Percentiles rank a stretch among this genome's conserved stretches.
Evolutionary conservation across 2,888 invertebrate genomes (phyloP).

Genomic region (Agelastica alni): DNA sequence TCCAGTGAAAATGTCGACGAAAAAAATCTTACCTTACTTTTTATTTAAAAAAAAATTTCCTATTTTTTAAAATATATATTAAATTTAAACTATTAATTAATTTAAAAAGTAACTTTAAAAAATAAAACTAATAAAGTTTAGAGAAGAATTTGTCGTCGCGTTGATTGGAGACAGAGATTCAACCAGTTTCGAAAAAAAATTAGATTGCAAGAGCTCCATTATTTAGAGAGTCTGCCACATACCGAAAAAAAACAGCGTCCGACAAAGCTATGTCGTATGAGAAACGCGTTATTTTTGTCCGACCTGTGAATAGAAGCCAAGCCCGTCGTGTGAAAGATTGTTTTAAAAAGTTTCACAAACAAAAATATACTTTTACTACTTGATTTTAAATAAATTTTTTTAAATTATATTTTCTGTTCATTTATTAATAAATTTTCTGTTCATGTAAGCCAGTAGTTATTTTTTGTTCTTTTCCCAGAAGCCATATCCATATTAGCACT

Average conservation of each 20-base stretch:
- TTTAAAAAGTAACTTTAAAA: too few species aligned
- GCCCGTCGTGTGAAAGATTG: too few species aligned
- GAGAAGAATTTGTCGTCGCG: too few species aligned
- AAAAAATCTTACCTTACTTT: too few species aligned
- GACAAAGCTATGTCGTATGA: constrained; percentile 6
- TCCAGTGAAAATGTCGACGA: too few species aligned
- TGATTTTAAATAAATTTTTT: constrained; percentile 1
- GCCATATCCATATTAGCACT: constrained; percentile 17
- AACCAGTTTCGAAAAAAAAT: constrained; percentile 6
- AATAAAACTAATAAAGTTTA: constrained; percentile 5
- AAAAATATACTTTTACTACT: neutral
- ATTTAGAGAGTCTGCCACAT: constrained; percentile 4
- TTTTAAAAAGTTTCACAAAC: too few species aligned
- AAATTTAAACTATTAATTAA: too few species aligned
- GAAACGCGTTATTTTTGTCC: constrained; percentile 11
- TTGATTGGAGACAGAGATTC: constrained; percentile 8
- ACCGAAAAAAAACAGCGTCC: constrained; percentile 3
- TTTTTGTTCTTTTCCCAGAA: constrained; percentile 20
- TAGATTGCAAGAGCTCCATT: neutral
- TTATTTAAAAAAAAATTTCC: too few species aligned
- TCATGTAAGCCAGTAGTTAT: constrained; percentile 16
- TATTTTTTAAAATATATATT: too few species aligned
- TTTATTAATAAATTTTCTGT: too few species aligned
- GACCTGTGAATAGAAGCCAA: too few species aligned
- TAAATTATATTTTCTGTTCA: constrained; percentile 11